Evolutionary conservation across 2,113 vertebrate genomes (phyloP).

Genomic region (Falco punctatus): DNA sequence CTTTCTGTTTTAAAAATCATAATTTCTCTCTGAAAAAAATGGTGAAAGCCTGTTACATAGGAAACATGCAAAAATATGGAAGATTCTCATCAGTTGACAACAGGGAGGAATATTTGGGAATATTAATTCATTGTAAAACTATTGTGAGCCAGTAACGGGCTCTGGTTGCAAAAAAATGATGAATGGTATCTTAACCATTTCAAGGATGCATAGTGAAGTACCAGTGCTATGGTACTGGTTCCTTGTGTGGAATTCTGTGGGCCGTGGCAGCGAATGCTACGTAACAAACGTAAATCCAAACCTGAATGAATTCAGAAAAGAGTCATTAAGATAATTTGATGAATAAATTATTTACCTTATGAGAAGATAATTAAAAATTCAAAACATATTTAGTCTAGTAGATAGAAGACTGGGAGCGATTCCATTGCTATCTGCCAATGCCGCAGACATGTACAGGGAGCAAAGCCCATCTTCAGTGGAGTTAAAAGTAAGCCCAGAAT

Average conservation of each 20-base stretch:
- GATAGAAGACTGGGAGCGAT: background rate
- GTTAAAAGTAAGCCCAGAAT: background rate
- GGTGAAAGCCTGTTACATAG: background rate
- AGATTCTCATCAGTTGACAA: background rate
- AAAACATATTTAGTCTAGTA: background rate
- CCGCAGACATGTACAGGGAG: background rate
- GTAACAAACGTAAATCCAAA: background rate
- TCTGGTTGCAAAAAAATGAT: background rate
- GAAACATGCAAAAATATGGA: background rate
- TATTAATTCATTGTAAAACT: background rate
- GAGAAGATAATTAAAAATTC: background rate
- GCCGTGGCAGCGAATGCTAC: background rate
- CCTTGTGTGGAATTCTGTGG: background rate
- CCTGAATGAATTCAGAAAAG: background rate
- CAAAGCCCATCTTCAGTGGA: background rate
- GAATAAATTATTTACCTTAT: background rate
- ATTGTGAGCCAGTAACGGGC: background rate
- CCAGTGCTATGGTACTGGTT: background rate
- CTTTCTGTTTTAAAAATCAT: background rate
- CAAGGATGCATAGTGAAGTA: background rate
- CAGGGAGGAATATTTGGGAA: background rate
- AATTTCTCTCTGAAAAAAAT: background rate
- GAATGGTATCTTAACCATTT: background rate
- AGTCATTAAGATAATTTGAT: background rate
- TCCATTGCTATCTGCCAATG: background rate